These are phyloP conservation scores for Alectura lathami DNA, from an alignment of 2,113 vertebrate genomes.

Conservation along the genomic window DNA sequence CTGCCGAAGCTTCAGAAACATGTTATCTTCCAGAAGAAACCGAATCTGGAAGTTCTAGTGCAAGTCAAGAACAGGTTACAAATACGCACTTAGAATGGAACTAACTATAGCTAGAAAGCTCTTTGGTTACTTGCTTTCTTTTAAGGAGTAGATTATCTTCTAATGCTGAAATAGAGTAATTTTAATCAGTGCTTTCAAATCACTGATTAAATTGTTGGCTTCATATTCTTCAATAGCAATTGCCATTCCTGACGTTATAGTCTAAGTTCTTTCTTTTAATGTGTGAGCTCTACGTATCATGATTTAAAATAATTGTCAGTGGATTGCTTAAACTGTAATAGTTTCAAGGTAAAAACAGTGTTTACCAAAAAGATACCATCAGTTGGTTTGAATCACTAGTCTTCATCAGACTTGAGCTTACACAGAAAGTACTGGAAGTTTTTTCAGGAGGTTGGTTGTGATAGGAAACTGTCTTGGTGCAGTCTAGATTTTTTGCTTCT, in stretches of 20 bases:
- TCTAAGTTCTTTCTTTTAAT: neutral
- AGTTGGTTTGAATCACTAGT: neutral
- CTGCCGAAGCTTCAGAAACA: neutral
- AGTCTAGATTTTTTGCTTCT: neutral
- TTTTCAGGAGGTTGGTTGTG: neutral
- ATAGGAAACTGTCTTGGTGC: neutral
- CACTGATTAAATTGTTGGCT: neutral
- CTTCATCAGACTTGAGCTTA: neutral
- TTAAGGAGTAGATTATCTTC: neutral
- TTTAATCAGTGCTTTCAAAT: neutral
- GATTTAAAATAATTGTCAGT: neutral
- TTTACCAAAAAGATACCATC: neutral
- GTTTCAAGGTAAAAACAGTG: neutral
- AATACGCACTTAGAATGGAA: neutral
- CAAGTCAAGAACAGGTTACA: neutral
- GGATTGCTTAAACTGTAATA: neutral
- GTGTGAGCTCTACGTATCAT: neutral
- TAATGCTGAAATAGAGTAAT: neutral
- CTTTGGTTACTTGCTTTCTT: neutral
- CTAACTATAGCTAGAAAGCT: neutral
- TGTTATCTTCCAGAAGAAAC: neutral
- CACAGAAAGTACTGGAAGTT: accelerated
- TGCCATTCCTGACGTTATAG: neutral
- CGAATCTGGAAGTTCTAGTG: neutral
- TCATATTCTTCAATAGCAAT: neutral